Base-by-base conservation (phyloP, 2,797 vertebrate genomes). In the Propithecus perrieri region DNA sequence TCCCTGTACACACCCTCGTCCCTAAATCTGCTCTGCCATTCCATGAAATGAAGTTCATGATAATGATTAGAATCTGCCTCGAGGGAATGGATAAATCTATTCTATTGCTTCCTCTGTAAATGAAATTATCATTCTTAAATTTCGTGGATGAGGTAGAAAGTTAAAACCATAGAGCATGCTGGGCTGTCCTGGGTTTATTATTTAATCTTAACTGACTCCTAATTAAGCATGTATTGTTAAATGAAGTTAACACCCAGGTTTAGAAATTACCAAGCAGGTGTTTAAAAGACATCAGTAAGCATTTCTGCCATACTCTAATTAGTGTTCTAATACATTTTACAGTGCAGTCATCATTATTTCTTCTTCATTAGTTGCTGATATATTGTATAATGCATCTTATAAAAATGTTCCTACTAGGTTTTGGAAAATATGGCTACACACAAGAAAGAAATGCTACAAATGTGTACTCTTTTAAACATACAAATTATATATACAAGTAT, bases 311-410 rank as follows among this genome's bases (percentile, higher is more conserved):
- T 81, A 13, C 91, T 95, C 97, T 98, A 98, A 98, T 99, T 98
- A 98, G 98, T 89, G 97, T 89, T 97, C 92, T 97, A 96, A 98
- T 97, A 96, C 94, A 97, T 97, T 98, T 95, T 96, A 97, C 83
- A 97, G 67, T 97, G 97, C 98, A 96, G 94, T 98, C 98, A 98
- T 98, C 98, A 94, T 98, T 98, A 98, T 98, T 98, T 98, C 98
- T 96, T 97, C 97, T 98, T 98, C 98, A 98, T 98, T 98, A 98
- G 96, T 92, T 95, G 95, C 96, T 98, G 97, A 98, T 97, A 96
- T 89, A 71, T 61, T 78, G 38, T 48, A 98, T 90, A 97, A 97
- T 55, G 50, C 71, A 81, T 97, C 79, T 97, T 88, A 46, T 67
- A 65, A 98, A 85, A 98, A 81, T 79, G 1, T 28, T 63, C 94